phyloP scores from a whole-genome alignment of 2,797 vertebrate genomes.

The Telmatherina bonti region DNA sequence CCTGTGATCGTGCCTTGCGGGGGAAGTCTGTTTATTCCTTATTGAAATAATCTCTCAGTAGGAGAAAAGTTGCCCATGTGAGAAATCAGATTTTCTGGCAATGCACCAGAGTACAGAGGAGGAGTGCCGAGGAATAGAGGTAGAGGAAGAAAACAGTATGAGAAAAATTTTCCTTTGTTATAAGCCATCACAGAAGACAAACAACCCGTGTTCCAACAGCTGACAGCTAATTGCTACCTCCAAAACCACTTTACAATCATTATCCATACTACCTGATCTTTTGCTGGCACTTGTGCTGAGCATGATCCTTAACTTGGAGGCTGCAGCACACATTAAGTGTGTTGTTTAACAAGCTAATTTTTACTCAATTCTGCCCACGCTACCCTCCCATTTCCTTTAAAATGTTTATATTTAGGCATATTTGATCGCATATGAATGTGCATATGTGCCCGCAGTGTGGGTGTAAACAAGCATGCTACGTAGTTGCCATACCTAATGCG shows the following conservation, averaged over 20 bases:
- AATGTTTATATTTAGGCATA: conserved; percentile 38
- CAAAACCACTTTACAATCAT: conserved; percentile 70
- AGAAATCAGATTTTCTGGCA: conserved; percentile 82
- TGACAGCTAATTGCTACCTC: conserved; percentile 71
- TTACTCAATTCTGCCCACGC: conserved; percentile 23
- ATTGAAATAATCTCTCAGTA: conserved; percentile 81
- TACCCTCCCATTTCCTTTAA: conserved; percentile 28
- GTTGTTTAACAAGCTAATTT: conserved; percentile 68
- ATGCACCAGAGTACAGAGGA: conserved; percentile 74
- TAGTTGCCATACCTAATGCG: conserved; percentile 77
- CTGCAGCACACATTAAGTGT: conserved; percentile 46
- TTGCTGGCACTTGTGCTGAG: conserved; percentile 48
- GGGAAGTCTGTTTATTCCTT: conserved; percentile 80
- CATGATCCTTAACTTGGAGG: conserved; percentile 50
- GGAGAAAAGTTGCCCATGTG: conserved; percentile 80
- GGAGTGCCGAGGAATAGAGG: conserved; percentile 51
- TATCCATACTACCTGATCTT: conserved; percentile 67
- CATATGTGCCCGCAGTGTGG: conserved; percentile 54
- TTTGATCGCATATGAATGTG: conserved; percentile 37
- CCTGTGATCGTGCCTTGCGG: conserved; percentile 77
- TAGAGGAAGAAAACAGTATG: conserved; percentile 44
- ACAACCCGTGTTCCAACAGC: conserved; percentile 34
- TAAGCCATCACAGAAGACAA: conserved; percentile 64
- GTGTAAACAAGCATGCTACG: conserved; percentile 76
- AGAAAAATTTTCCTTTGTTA: conserved; percentile 61